Conservation (phyloP, 1,140 invertebrate genomes). For the Trichonephila inaurata region DNA sequence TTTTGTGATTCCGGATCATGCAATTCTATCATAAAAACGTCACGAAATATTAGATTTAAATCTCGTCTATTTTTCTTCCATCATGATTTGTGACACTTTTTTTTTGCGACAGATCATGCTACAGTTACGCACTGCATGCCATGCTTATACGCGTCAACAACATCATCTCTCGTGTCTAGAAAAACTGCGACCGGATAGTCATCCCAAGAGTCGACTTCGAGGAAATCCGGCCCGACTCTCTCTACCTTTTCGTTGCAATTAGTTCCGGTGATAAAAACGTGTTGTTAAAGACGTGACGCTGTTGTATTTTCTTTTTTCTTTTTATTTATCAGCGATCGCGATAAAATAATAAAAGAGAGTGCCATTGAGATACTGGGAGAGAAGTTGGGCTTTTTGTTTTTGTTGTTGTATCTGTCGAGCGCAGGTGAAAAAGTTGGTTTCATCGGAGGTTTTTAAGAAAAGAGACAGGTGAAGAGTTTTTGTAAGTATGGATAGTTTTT, state of each 20-base stretch:
- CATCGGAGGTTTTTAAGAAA: too few relatives aligned
- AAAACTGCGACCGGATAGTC: background rate
- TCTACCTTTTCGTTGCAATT: background rate
- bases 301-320: background rate
- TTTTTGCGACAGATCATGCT: background rate
- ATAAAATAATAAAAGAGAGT: background rate
- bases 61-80: background rate
- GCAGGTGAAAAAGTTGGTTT: too few relatives aligned
- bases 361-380: background rate
- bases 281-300: background rate
- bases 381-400: background rate
- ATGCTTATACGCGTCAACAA: background rate
- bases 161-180: background rate
- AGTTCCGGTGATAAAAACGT: background rate
- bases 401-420: too few relatives aligned
- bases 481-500: too few relatives aligned
- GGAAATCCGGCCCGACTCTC: conserved; percentile 8
- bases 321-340: background rate
- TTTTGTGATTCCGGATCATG: too few relatives aligned
- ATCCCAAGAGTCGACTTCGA: background rate
- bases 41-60: background rate
- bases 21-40: too few relatives aligned
- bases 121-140: background rate
- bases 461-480: too few relatives aligned
- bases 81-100: background rate